Conservation (phyloP, 2,113 vertebrate genomes). For the Rallus limicola region DNA sequence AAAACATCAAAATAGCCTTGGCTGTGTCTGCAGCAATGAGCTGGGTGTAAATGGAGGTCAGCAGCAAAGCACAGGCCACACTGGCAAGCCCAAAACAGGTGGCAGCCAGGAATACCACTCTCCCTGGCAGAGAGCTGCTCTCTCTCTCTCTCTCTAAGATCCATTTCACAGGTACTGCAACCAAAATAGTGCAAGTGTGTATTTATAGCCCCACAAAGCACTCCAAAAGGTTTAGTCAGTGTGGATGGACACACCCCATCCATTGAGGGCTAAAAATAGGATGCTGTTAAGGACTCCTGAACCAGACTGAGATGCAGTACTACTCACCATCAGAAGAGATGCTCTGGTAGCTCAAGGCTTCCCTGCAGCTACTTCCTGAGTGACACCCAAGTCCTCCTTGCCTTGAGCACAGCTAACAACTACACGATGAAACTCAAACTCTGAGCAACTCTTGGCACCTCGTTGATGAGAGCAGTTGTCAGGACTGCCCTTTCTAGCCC, state of each 20-base stretch:
- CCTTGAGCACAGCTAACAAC: neutral
- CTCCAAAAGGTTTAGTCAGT: neutral
- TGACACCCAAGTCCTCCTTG: neutral
- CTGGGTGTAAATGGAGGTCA: neutral
- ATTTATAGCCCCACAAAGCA: conserved; percentile 38
- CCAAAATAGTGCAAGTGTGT: neutral
- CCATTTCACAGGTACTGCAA: neutral
- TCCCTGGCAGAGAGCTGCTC: neutral
- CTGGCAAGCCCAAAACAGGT: neutral
- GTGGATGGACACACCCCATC: neutral
- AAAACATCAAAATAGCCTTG: neutral
- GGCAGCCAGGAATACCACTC: neutral
- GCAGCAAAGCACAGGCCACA: accelerated
- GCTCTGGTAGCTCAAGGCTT: neutral
- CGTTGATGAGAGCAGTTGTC: neutral
- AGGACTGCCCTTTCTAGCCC: neutral
- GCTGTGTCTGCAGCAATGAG: neutral
- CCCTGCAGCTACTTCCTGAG: neutral
- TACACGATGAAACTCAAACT: neutral
- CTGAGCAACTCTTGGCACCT: neutral
- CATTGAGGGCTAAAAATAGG: neutral
- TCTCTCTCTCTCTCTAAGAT: neutral
- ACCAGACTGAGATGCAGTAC: neutral
- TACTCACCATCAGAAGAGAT: neutral
- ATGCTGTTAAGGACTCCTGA: neutral